These are phyloP conservation scores for Geodia barretti DNA, from an alignment of 37 sponge, comb jelly and placozoan genomes.

Conservation along the genomic window DNA sequence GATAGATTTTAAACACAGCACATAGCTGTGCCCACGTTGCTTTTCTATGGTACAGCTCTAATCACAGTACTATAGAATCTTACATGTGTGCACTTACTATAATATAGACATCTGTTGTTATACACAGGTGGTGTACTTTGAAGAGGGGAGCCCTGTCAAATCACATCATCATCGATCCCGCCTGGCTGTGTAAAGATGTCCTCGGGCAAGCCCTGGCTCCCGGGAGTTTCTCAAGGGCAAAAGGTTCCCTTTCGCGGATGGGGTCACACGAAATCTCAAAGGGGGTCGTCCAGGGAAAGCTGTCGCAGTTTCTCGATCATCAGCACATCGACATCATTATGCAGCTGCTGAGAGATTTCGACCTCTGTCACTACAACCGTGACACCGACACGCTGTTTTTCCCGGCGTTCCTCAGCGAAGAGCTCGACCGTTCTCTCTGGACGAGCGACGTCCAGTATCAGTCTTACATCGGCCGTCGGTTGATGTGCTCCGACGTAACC, in stretches of 20 bases:
- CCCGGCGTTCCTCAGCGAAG: conserved; percentile 37
- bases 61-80: background rate
- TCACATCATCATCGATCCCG: conserved; percentile 69
- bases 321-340: conserved; percentile 48
- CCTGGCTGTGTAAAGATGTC: conserved; percentile 76
- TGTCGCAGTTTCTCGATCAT: conserved; percentile 23
- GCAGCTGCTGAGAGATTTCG: conserved; percentile 51
- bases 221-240: conserved; percentile 35
- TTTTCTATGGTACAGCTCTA: background rate
- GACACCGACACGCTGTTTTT: conserved; percentile 35
- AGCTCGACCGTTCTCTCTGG: conserved; percentile 41
- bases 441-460: background rate
- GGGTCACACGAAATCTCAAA: conserved; percentile 40
- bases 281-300: conserved; percentile 21
- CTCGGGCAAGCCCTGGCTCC: conserved; percentile 78
- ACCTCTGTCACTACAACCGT: conserved; percentile 54
- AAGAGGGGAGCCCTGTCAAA: conserved; percentile 32
- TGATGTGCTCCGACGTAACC: conserved; percentile 42
- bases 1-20: no score
- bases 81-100: background rate
- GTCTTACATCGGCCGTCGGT: conserved; percentile 45
- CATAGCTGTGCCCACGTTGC: no score
- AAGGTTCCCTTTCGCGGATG: conserved; percentile 3
- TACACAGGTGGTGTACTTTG: conserved; percentile 4
- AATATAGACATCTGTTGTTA: background rate